Conservation (phyloP, 2,113 vertebrate genomes). For the Rhinoptilus africanus region DNA sequence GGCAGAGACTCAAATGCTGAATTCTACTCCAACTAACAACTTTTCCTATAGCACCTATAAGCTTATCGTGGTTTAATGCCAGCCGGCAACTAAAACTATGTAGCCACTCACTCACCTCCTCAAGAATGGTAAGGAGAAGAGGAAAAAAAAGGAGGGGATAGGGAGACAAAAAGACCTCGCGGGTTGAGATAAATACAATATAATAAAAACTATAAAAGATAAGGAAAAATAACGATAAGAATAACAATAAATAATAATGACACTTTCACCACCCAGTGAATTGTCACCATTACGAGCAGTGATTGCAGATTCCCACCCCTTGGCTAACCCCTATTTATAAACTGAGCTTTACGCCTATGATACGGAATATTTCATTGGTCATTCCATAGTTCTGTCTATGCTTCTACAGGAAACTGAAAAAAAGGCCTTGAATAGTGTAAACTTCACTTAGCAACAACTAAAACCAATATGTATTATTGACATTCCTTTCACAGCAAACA, state of each 20-base stretch:
- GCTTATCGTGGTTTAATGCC: background rate
- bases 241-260: background rate
- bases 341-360: background rate
- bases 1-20: background rate
- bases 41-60: background rate
- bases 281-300: background rate
- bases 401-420: background rate
- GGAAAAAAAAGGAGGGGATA: background rate
- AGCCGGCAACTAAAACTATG: background rate
- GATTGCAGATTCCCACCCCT: background rate
- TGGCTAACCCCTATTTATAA: background rate
- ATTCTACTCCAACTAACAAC: background rate
- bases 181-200: background rate
- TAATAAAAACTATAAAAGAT: background rate
- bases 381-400: background rate
- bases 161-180: background rate
- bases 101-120: background rate
- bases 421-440: background rate
- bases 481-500: background rate
- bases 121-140: background rate
- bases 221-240: background rate
- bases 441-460: background rate
- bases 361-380: background rate
- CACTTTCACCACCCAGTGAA: background rate
- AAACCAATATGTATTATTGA: background rate